Conservation (phyloP, 2,113 vertebrate genomes). For the Hippocampus comes region DNA sequence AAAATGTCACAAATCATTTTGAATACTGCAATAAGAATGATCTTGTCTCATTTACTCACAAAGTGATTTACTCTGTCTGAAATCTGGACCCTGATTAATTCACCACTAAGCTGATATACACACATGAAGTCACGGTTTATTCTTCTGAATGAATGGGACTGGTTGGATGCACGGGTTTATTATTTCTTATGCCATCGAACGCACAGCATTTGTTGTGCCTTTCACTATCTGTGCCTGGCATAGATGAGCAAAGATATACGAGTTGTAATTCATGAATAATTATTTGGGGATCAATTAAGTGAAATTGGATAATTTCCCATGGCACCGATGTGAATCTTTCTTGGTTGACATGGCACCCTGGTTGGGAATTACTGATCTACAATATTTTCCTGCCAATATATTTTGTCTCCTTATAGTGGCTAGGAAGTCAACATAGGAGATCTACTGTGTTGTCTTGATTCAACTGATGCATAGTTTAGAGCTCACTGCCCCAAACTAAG, state of each 20-base stretch:
- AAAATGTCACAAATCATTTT: background rate
- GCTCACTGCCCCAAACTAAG: too few relatives aligned
- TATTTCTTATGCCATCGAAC: background rate
- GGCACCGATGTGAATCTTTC: too few relatives aligned
- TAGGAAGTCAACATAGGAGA: too few relatives aligned
- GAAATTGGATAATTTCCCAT: too few relatives aligned
- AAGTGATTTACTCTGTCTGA: background rate
- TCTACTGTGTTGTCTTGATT: too few relatives aligned
- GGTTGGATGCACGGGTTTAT: background rate
- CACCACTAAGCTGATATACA: background rate
- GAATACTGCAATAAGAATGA: background rate
- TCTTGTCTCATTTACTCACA: background rate
- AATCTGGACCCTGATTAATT: background rate
- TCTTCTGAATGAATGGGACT: background rate
- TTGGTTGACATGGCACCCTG: too few relatives aligned
- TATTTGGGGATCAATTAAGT: too few relatives aligned
- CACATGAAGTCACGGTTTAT: background rate
- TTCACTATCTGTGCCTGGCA: background rate
- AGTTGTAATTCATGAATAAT: background rate
- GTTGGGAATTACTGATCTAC: too few relatives aligned
- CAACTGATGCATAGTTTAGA: too few relatives aligned
- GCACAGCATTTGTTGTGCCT: background rate
- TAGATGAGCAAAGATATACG: background rate
- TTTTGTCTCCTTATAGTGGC: too few relatives aligned
- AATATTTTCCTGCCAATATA: too few relatives aligned